phyloP scores from a whole-genome alignment of 2,113 vertebrate genomes.

The Petromus typicus region DNA sequence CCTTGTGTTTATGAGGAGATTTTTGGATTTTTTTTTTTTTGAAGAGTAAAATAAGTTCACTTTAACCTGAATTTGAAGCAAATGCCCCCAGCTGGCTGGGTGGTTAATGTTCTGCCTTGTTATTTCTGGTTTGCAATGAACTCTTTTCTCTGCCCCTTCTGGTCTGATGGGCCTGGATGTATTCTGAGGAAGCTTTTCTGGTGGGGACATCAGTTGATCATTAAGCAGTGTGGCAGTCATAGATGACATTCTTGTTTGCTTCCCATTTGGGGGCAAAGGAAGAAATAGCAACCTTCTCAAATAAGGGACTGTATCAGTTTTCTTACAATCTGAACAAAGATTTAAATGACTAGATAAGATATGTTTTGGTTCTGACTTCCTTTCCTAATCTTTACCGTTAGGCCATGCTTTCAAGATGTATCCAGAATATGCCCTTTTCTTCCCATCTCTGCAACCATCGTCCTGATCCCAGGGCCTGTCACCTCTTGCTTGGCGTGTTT shows the following conservation, averaged over 20 bases:
- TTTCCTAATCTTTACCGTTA: neutral
- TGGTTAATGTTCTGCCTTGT: slow-evolving; percentile 60
- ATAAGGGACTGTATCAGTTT: neutral
- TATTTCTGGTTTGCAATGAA: slow-evolving; percentile 43
- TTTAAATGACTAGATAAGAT: neutral
- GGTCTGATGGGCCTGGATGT: neutral
- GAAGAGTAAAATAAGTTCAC: neutral
- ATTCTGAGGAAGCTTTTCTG: neutral
- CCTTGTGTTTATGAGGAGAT: slow-evolving; percentile 8
- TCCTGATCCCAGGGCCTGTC: neutral
- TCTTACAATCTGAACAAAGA: slow-evolving; percentile 1
- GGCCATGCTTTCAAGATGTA: slow-evolving; percentile 35
- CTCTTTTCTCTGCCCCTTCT: neutral
- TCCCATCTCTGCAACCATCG: neutral
- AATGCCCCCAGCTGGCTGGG: slow-evolving; percentile 21
- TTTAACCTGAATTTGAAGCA: slow-evolving; percentile 45
- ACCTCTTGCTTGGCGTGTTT: neutral
- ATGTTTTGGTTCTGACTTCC: neutral
- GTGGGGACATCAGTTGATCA: slow-evolving; percentile 16
- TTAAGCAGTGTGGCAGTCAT: slow-evolving; percentile 16
- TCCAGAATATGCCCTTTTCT: neutral
- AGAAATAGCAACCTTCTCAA: slow-evolving; percentile 27
- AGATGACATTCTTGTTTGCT: slow-evolving; percentile 12
- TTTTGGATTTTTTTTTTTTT: neutral
- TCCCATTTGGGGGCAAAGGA: neutral